Percentiles rank a stretch among this genome's conserved stretches.
Conservation (phyloP, 1,140 invertebrate genomes). For the Neodiprion lecontei region DNA sequence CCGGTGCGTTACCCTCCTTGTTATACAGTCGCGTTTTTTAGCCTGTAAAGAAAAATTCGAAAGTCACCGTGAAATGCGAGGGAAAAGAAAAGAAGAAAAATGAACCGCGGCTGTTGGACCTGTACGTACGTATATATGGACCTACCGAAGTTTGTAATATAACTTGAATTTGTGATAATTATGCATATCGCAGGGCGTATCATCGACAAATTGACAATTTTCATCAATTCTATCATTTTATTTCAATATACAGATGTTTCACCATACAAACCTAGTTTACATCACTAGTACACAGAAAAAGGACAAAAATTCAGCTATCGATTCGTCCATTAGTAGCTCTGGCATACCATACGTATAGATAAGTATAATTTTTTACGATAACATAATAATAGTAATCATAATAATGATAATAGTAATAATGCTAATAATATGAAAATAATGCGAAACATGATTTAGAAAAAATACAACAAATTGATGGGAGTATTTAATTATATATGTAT, state of each 20-base stretch:
- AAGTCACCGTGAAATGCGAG: too few relatives aligned
- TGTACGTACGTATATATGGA: too few relatives aligned
- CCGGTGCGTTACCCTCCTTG: too few relatives aligned
- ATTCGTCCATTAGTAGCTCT: background rate
- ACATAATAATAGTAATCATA: background rate
- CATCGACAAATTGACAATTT: background rate
- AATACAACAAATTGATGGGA: slow-evolving; percentile 11
- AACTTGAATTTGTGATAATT: too few relatives aligned
- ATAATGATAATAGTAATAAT: background rate
- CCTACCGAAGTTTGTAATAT: too few relatives aligned
- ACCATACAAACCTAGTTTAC: slow-evolving; percentile 15
- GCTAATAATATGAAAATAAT: background rate
- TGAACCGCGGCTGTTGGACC: too few relatives aligned
- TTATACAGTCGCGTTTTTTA: too few relatives aligned
- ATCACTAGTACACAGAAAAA: background rate
- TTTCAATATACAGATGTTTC: slow-evolving; percentile 9
- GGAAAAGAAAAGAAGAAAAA: too few relatives aligned
- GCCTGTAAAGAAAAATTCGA: too few relatives aligned
- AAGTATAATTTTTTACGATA: background rate
- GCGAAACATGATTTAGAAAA: background rate
- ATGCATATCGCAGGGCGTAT: too few relatives aligned
- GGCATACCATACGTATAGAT: background rate
- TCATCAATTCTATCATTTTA: slow-evolving; percentile 9
- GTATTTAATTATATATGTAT: background rate
- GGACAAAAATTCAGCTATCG: background rate